A percentile compares a stretch with the other conserved stretches of the same genome.
These are phyloP conservation scores for Drosophila guanche DNA, from an alignment of 1,140 invertebrate species.

Conservation along the genomic window DNA sequence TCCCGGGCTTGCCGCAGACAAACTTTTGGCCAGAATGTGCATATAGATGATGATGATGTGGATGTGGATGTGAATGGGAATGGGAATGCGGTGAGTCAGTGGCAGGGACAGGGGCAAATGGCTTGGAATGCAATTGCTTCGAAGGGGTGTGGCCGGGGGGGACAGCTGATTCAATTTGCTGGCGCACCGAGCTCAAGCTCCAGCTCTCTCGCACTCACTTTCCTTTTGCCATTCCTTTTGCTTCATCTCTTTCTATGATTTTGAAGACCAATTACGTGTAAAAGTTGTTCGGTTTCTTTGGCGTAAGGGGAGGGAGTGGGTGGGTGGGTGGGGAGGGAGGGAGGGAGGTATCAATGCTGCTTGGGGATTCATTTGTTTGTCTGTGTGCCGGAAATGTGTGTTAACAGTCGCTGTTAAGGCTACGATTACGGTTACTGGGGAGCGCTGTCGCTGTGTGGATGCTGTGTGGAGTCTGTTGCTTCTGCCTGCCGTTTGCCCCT, in stretches of 20 bases:
- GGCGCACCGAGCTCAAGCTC: constrained; percentile 8
- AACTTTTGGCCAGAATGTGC: constrained; percentile 47
- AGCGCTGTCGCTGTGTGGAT: constrained; percentile 9
- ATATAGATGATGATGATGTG: constrained; percentile 11
- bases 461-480: neutral
- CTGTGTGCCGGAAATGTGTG: constrained; percentile 53
- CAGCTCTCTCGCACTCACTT: too few relatives aligned
- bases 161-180: constrained; percentile 64
- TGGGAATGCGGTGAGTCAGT: neutral
- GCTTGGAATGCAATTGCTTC: constrained; percentile 27
- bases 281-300: constrained; percentile 8
- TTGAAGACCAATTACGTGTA: constrained; percentile 66
- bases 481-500: too few relatives aligned
- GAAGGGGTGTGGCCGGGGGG: neutral
- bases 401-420: constrained; percentile 42
- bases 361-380: neutral
- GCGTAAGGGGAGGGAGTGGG: neutral
- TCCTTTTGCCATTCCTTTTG: constrained; percentile 31
- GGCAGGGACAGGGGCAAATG: constrained; percentile 7
- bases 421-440: constrained; percentile 52
- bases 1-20: constrained; percentile 4
- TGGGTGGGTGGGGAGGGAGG: neutral
- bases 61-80: neutral
- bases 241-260: constrained; percentile 22
- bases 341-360: too few relatives aligned